Evolutionary conservation across 2,888 invertebrate species (phyloP), one percentile per base, ranked within the genome.

Genomic region (Mactromeris polynyma): DNA sequence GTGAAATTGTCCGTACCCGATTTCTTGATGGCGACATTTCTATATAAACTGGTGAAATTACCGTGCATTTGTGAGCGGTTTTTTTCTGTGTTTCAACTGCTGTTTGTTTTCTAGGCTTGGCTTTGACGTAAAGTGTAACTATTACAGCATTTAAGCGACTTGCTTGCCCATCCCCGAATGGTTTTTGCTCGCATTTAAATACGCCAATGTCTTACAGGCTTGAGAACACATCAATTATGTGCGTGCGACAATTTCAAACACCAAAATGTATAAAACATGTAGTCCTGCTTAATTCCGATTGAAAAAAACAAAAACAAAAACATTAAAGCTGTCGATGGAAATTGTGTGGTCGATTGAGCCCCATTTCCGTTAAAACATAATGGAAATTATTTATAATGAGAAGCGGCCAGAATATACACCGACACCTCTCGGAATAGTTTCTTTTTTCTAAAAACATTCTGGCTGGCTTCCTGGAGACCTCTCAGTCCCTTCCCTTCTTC

Each of bases 1-100:
- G 73, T 36, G 73, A 73, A 73, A 73, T 73, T 33, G 31, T 73
- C 36, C 73, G 73, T 73, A 73, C 73, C 73, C 4, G 19, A 73
- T 11, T 33, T 33, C 36, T 11, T 73, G 33, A 73, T 36, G 26
- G 33, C 14, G 73, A 73, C 17, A 73, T 9, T 73, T 33, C 33
- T 19, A 26, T 14, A 19, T 19, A 73, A 73, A 33, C 36, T 73
- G 36, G 36, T 36, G 7, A 36, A 33, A 73, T 73, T 33, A 73
- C 6, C 26, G 19, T 19, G 19, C 17, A 73, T 36, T 33, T 36
- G 73, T 36, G 73, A 17, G 33, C 21, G 73, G 1, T 58, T n/a
- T 17, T 33, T 33, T 73, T 11, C 33, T 14, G 11, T 36, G 33
- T 73, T 73, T 33, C 19, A 73, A 36, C 36, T 73, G 73, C 73